phyloP scores from a whole-genome alignment of 2,113 vertebrate species.

The Galeopterus variegatus region DNA sequence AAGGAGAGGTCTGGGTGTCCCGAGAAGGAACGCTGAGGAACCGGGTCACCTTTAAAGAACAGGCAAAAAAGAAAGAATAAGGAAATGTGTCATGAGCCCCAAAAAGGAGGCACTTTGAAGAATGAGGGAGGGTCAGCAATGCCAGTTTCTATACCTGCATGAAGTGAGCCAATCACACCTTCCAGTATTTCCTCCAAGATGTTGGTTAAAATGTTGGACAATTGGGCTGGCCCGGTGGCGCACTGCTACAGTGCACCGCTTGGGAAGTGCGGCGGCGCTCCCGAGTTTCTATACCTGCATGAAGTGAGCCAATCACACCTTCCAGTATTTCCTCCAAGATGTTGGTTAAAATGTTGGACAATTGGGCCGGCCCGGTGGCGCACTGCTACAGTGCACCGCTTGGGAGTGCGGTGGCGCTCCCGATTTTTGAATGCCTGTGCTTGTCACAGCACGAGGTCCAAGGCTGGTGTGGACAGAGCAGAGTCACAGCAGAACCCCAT shows the following conservation, averaged over 20 bases:
- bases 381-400: too few species aligned
- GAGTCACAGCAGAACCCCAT: rapidly evolving
- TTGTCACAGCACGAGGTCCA: background rate
- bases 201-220: too few species aligned
- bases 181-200: background rate
- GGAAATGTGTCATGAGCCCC: background rate
- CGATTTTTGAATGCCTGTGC: background rate
- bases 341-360: background rate
- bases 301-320: background rate
- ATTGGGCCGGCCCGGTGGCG: too few species aligned
- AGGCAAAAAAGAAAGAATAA: background rate
- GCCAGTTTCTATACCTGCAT: background rate
- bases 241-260: too few species aligned
- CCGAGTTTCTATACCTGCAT: background rate
- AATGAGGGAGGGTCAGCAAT: rapidly evolving
- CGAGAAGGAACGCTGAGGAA: background rate
- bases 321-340: background rate
- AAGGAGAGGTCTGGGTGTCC: background rate
- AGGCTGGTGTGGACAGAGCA: rapidly evolving
- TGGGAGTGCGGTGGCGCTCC: too few species aligned
- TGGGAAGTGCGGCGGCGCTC: too few species aligned
- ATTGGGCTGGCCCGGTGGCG: too few species aligned
- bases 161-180: background rate
- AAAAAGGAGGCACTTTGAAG: background rate
- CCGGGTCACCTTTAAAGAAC: background rate